Conservation (phyloP, 2,797 vertebrate species). For the Coracias cyanogaster region DNA sequence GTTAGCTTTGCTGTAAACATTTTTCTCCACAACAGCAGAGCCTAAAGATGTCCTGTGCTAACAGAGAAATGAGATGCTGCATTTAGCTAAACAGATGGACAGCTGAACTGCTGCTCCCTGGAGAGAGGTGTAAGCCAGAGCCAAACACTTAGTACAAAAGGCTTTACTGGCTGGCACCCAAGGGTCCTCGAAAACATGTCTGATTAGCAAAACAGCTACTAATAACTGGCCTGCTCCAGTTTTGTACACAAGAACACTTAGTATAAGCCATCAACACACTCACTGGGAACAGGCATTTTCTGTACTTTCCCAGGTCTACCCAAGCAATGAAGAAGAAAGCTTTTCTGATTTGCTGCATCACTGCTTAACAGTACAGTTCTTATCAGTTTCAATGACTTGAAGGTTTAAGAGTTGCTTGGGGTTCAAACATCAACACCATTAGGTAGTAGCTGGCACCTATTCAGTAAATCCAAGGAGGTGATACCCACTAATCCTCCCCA, state of each 20-base stretch:
- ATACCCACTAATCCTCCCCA: background rate
- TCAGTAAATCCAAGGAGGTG: background rate
- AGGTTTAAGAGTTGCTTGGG: background rate
- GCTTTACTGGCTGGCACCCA: background rate
- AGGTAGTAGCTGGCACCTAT: background rate
- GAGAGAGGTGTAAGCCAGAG: background rate
- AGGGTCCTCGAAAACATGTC: background rate
- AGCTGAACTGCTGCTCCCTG: background rate
- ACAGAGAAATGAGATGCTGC: background rate
- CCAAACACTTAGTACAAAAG: background rate
- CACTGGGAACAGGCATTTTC: background rate
- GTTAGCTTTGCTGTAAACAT: background rate
- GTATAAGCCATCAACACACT: background rate
- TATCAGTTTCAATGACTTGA: background rate
- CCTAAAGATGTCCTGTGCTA: background rate
- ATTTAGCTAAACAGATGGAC: accelerated
- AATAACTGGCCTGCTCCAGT: background rate
- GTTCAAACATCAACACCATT: background rate
- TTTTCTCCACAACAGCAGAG: too few species aligned
- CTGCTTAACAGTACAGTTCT: background rate
- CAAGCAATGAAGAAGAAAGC: background rate
- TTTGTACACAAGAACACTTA: background rate
- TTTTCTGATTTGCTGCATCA: background rate
- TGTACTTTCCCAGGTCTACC: background rate
- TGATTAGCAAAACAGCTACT: background rate